Base-by-base conservation (phyloP, 2,888 invertebrate species). In the Hyles lineata region DNA sequence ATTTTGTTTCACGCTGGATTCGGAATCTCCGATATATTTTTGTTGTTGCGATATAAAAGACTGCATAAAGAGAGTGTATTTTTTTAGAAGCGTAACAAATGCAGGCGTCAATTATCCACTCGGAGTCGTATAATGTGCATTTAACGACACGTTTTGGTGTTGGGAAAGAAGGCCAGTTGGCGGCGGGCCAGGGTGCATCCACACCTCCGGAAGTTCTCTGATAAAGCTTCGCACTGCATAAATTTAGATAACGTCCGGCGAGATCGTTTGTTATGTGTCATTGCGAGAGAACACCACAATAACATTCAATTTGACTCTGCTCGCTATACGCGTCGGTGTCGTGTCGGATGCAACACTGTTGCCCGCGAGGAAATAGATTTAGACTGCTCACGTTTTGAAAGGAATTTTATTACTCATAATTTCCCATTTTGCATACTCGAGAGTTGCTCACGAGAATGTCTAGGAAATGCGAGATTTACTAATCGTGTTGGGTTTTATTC, bases 141-240 rank as follows among this genome's bases (percentile, higher is more conserved):
- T 90, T 88, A 88, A 87, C 83, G 85, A 83, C 81, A 77, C 80
- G 80, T 82, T 85, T 83, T 80, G 80, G 82, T 82, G 83, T 83
- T 83, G 71, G 79, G 76, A 85, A 87, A 86, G 86, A 86, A 85
- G 87, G 92, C 90, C 92, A 90, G 84, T 87, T 93, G 93, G 93
- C 89, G 58, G 59, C 29, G 50, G 43, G 87, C 93, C 93, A 93
- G 89, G 78, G 84, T 82, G 85, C 86, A 78, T 80, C 80, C 85
- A 85, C 83, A 83, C 83, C 89, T 83, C 91, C 91, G 92, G 92
- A 92, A 92, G 90, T 82, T 74, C 77, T 71, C 78, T 80, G 85
- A 84, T 86, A 85, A 82, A 82, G 82, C 80, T 81, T 75, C 76
- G 77, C 76, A 74, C 76, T 79, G 80, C 79, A 82, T 79, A 83